Evolutionary conservation across 2,888 invertebrate genomes (phyloP).

Genomic region (Osmoderma eremita): DNA sequence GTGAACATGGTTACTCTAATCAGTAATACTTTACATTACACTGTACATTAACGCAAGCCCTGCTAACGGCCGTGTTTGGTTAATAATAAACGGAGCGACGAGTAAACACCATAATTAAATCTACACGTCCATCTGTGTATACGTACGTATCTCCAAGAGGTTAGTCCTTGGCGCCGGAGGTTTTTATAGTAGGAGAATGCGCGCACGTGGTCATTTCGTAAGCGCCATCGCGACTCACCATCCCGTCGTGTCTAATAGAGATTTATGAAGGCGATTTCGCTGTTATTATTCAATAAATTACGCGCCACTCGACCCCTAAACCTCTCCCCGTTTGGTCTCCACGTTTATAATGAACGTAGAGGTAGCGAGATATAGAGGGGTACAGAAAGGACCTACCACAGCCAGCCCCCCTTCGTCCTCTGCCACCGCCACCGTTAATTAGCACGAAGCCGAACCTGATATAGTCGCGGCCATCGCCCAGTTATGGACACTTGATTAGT

Average conservation of each 20-base stretch:
- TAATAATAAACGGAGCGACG: slow-evolving; percentile 38
- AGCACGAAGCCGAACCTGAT: slow-evolving; percentile 58
- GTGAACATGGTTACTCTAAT: too few species aligned
- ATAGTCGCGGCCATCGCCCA: slow-evolving; percentile 59
- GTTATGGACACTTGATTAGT: slow-evolving; percentile 62
- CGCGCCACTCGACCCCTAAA: slow-evolving; percentile 53
- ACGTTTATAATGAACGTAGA: slow-evolving; percentile 60
- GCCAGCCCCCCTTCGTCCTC: too few species aligned
- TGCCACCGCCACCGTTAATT: slow-evolving; percentile 58
- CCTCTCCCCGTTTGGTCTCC: too few species aligned
- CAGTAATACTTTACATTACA: too few species aligned
- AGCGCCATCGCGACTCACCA: slow-evolving; percentile 43
- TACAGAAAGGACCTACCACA: too few species aligned
- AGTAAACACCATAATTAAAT: slow-evolving; percentile 52
- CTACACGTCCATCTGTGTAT: too few species aligned
- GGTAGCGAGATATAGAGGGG: too few species aligned
- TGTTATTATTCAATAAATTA: slow-evolving; percentile 64
- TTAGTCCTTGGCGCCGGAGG: slow-evolving; percentile 58
- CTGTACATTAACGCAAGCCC: too few species aligned
- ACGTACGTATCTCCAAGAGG: slow-evolving; percentile 53
- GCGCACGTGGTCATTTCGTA: slow-evolving; percentile 55
- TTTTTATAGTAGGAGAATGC: slow-evolving; percentile 53
- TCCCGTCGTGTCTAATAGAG: slow-evolving; percentile 57
- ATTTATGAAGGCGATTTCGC: slow-evolving; percentile 63
- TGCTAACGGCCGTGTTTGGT: slow-evolving; percentile 35